Percentiles rank a stretch among this genome's conserved stretches.
These are phyloP conservation scores for Burhinus oedicnemus DNA, from an alignment of 2,113 vertebrate genomes.

Conservation along the genomic window DNA sequence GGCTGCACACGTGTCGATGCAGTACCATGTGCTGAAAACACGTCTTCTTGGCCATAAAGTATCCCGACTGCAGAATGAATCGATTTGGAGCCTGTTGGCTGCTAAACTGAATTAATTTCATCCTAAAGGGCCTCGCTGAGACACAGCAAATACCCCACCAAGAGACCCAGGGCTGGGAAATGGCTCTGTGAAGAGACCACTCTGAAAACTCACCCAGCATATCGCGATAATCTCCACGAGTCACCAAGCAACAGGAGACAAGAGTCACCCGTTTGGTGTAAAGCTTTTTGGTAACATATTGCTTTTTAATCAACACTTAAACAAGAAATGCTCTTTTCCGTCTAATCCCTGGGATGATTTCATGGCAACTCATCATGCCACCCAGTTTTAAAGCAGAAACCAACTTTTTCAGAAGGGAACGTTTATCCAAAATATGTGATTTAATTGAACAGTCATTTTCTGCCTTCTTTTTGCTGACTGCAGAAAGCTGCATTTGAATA, in stretches of 20 bases:
- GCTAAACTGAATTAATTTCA: conserved; percentile 50
- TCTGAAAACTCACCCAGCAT: accelerated
- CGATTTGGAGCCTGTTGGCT: conserved; percentile 37
- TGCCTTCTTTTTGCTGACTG: conserved; percentile 28
- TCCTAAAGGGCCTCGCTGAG: conserved; percentile 1
- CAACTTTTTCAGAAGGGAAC: conserved; percentile 2
- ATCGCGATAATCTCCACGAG: background rate
- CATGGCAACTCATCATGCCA: background rate
- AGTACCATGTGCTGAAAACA: background rate
- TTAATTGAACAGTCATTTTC: conserved; percentile 36
- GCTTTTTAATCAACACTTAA: conserved; percentile 42
- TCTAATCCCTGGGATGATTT: background rate
- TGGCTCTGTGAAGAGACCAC: accelerated
- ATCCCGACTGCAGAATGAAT: conserved; percentile 1
- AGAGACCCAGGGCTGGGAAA: background rate
- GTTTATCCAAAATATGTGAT: background rate
- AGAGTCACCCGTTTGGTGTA: background rate
- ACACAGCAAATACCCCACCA: background rate
- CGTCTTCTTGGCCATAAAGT: background rate
- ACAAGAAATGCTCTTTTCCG: conserved; percentile 9
- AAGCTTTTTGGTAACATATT: background rate
- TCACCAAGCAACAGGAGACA: background rate
- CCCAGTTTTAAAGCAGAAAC: background rate
- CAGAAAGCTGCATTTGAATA: background rate
- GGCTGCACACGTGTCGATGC: background rate